These are phyloP conservation scores for Pyxicephalus adspersus DNA, from an alignment of 2,113 vertebrate genomes.

Conservation along the genomic window DNA sequence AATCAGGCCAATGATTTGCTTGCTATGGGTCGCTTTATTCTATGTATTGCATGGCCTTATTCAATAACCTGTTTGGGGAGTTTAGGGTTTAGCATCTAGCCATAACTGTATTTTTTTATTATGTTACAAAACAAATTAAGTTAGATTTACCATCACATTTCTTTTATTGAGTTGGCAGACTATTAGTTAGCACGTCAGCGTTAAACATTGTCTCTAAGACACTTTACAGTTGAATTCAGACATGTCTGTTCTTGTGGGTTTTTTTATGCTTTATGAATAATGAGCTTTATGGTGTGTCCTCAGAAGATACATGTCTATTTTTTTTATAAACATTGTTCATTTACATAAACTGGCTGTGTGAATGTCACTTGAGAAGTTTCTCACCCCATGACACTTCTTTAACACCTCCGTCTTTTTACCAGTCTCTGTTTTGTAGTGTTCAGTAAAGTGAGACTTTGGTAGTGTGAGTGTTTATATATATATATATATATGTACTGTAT, in stretches of 20 bases:
- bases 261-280: conserved; percentile 27
- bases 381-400: conserved; percentile 34
- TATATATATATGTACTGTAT: background rate
- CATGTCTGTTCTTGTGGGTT: conserved; percentile 11
- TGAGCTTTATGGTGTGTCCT: conserved; percentile 33
- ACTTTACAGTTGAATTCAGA: conserved; percentile 26
- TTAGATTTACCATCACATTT: no score
- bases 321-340: background rate
- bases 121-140: no score
- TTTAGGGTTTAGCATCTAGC: no score
- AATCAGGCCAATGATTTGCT: no score
- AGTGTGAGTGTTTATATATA: conserved; percentile 21
- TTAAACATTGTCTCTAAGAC: background rate
- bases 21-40: no score
- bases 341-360: conserved; percentile 34
- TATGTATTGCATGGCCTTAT: no score
- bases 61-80: no score
- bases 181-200: no score
- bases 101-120: no score
- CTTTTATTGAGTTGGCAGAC: no score
- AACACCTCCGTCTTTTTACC: conserved; percentile 20
- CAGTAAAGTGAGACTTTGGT: conserved; percentile 13
- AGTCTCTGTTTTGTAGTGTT: conserved; percentile 16
- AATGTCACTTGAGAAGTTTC: conserved; percentile 36
- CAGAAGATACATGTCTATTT: conserved; percentile 17